Evolutionary conservation across 1,140 invertebrate genomes (phyloP).

Genomic region (Drosophila jambulina): DNA sequence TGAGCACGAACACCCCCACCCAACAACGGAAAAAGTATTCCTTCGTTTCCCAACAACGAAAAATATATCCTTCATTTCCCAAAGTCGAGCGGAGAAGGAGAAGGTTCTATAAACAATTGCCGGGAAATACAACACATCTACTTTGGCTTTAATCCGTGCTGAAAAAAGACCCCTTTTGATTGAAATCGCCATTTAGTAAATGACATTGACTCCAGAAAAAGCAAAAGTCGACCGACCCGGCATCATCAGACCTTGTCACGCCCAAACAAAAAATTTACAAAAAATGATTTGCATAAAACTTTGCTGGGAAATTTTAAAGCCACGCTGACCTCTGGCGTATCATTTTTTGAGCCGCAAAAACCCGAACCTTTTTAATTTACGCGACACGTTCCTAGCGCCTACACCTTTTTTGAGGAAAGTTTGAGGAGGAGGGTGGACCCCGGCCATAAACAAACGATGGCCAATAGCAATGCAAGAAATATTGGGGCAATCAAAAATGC

Average conservation of each 20-base stretch:
- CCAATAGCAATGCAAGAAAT: constrained; percentile 68
- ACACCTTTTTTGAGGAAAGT: constrained; percentile 21
- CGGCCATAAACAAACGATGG: constrained; percentile 32
- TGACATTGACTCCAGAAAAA: constrained; percentile 45
- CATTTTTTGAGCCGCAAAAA: constrained; percentile 27
- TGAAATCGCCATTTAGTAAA: constrained; percentile 61
- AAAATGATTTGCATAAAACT: constrained; percentile 71
- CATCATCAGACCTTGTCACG: constrained; percentile 73
- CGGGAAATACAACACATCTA: constrained; percentile 57
- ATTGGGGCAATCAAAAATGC: constrained; percentile 78
- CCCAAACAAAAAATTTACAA: constrained; percentile 19
- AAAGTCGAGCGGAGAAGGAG: background rate
- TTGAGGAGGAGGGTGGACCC: background rate
- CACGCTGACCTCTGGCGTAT: constrained; percentile 52
- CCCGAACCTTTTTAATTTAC: constrained; percentile 62
- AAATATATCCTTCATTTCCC: constrained; percentile 14
- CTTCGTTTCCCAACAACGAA: background rate
- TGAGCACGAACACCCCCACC: constrained; percentile 59
- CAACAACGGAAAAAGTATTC: constrained; percentile 5
- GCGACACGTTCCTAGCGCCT: constrained; percentile 57
- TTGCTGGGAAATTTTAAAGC: constrained; percentile 49
- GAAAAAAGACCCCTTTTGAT: constrained; percentile 45
- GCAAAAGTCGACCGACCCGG: constrained; percentile 9
- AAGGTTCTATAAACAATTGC: constrained; percentile 59
- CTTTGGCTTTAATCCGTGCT: constrained; percentile 25